Base-by-base conservation (phyloP, 2,797 vertebrate genomes). In the Chiloscyllium punctatum region DNA sequence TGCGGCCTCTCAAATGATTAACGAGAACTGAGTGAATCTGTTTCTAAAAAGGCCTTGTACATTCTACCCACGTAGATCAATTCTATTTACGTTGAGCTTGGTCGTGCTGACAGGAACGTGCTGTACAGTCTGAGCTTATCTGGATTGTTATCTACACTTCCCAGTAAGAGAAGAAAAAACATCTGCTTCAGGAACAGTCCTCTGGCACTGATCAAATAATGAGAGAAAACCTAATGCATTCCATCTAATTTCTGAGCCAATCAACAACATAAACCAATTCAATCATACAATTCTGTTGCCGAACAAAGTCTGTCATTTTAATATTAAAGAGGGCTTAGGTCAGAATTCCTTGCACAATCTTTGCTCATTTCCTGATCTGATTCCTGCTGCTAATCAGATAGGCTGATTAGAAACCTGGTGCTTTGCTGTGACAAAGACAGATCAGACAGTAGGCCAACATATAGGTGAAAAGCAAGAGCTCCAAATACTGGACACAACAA, bases 81-180 rank as follows among this genome's bases (percentile, higher is more conserved):
- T n/a, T 33, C 88, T 91, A n/a, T 91, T 91, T 66, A 91, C 57
- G 66, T 91, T 91, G 88, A 53, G 66, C 62, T 57, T 15, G 18
- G 88, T n/a, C 21, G 18, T 91, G 53, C 51, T 91, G 57, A 66
- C 88, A 66, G 53, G 88, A 91, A 62, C 88, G 62, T 66, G 53
- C 4, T 91, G 88, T 91, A 91, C 88, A 91, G 30, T 62, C 51
- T 37, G 18, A 91, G 57, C 18, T 91, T 91, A 91, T 91, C 88
- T 90, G 33, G 87, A 62, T 30, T 53, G 87, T 16, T 66, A 57
- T n/a, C 88, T 53, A 66, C 18, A 66, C 42, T 84, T 91, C 53
- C 57, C 33, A 57, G 88, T 91, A 62, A n/a, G 15, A 90, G 51
- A 11, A 62, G 16, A n/a, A 57, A 90, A 91, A 57, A 66, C 62